phyloP scores from a whole-genome alignment of 2,888 invertebrate species.

The Dysmachus trigonus region DNA sequence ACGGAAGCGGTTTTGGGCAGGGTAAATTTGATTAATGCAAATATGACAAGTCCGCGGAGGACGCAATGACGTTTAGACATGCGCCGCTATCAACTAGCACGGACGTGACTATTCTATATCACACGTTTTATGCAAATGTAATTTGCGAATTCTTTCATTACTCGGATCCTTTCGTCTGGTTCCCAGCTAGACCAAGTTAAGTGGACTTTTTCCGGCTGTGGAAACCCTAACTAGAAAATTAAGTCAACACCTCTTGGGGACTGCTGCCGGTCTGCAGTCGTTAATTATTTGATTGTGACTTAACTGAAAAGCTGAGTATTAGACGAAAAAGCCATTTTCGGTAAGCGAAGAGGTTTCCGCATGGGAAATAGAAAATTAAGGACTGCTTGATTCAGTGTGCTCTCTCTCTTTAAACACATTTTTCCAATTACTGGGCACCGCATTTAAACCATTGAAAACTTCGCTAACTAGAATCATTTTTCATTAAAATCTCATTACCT shows the following conservation, averaged over 20 bases:
- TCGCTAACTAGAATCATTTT: too few relatives aligned
- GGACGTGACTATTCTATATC: conserved; percentile 34
- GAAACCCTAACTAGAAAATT: conserved; percentile 8
- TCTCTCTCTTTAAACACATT: neutral
- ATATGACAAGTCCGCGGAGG: conserved; percentile 20
- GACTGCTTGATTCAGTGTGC: neutral
- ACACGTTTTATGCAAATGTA: conserved; percentile 40
- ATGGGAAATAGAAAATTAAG: neutral
- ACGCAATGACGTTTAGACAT: neutral
- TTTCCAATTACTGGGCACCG: neutral
- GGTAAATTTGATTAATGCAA: conserved; percentile 36
- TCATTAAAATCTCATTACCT: neutral
- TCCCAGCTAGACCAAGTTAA: neutral
- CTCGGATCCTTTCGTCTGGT: neutral
- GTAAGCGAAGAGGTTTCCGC: neutral
- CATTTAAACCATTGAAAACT: too few relatives aligned
- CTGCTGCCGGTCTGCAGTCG: neutral
- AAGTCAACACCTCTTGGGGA: conserved; percentile 7
- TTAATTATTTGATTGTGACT: neutral
- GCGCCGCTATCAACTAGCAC: conserved; percentile 11
- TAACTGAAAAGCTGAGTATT: neutral
- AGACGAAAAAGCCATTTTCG: neutral
- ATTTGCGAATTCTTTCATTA: conserved; percentile 35
- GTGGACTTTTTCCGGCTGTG: neutral
- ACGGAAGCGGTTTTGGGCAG: neutral